Conservation (phyloP, 2,797 vertebrate species). For the Astyanax mexicanus region DNA sequence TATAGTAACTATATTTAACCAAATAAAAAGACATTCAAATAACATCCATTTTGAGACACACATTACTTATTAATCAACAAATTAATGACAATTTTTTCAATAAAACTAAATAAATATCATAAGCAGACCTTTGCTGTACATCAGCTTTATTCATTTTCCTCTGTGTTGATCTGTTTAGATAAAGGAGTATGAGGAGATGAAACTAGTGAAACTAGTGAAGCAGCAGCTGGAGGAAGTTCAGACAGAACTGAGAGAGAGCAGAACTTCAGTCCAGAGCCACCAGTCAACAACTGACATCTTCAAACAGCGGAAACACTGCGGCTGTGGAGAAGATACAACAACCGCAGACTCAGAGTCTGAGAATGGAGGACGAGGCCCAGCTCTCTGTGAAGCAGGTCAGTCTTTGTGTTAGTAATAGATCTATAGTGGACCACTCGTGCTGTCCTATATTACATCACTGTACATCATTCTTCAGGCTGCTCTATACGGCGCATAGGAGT, state of each 20-base stretch:
- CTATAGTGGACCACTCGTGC: not conserved
- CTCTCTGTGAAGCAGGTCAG: slow-evolving; percentile 72
- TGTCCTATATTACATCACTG: not conserved
- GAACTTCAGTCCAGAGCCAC: slow-evolving; percentile 55
- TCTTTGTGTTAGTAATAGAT: not conserved
- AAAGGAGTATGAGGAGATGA: slow-evolving; percentile 59
- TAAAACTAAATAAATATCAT: too few relatives aligned
- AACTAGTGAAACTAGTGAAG: slow-evolving; percentile 56
- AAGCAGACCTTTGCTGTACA: too few relatives aligned
- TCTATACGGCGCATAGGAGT: too few relatives aligned
- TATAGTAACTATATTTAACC: too few relatives aligned
- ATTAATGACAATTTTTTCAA: too few relatives aligned
- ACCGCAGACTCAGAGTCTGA: slow-evolving; percentile 64
- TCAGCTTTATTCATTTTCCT: not conserved
- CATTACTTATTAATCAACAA: too few relatives aligned
- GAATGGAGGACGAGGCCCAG: slow-evolving; percentile 66
- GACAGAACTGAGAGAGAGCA: slow-evolving; percentile 59
- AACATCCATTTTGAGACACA: too few relatives aligned
- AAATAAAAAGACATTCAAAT: too few relatives aligned
- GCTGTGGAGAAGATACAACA: slow-evolving; percentile 66
- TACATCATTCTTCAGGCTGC: not conserved
- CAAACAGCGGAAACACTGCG: slow-evolving; percentile 71
- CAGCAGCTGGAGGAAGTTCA: slow-evolving; percentile 60
- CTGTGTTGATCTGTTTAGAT: slow-evolving; percentile 57
- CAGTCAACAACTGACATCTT: slow-evolving; percentile 63